These are phyloP conservation scores for Dorcus parallelipipedus DNA, from an alignment of 2,888 invertebrate genomes.

Conservation along the genomic window DNA sequence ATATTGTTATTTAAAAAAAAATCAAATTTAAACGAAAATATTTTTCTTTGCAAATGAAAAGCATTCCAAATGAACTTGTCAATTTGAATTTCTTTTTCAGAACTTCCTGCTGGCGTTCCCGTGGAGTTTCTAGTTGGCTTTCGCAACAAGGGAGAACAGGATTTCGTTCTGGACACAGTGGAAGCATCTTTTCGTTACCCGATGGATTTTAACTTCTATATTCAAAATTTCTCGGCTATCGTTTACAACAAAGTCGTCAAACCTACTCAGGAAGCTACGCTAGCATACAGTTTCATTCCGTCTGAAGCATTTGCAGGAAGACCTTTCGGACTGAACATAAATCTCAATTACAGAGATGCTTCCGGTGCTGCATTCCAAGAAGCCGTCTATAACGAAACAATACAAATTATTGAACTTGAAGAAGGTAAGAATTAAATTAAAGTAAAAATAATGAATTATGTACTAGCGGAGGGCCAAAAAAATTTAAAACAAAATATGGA, in stretches of 20 bases:
- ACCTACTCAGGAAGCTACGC: conserved; percentile 88
- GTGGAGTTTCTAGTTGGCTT: conserved; percentile 97
- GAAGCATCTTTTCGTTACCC: conserved; percentile 99
- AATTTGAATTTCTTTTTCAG: conserved; percentile 50
- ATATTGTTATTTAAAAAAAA: no score
- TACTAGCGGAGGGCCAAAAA: neutral
- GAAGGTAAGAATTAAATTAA: conserved; percentile 56
- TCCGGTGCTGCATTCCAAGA: conserved; percentile 70
- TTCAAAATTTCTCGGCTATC: conserved; percentile 95
- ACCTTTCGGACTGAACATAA: conserved; percentile 93
- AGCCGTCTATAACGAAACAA: conserved; percentile 96
- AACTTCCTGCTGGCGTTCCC: conserved; percentile 85
- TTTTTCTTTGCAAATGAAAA: neutral
- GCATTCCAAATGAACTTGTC: neutral
- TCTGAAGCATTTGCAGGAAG: conserved; percentile 96
- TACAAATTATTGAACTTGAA: conserved; percentile 92
- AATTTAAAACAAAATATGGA: no score
- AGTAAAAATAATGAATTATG: neutral
- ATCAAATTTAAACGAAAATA: neutral
- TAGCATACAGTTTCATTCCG: conserved; percentile 92
- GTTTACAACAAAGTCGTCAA: conserved; percentile 85
- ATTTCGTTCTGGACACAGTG: conserved; percentile 87
- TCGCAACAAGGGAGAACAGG: conserved; percentile 87
- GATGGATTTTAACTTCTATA: conserved; percentile 96
- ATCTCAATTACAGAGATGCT: conserved; percentile 83